phyloP scores from a whole-genome alignment of 1,140 invertebrate species.

The Ectropis grisescens region DNA sequence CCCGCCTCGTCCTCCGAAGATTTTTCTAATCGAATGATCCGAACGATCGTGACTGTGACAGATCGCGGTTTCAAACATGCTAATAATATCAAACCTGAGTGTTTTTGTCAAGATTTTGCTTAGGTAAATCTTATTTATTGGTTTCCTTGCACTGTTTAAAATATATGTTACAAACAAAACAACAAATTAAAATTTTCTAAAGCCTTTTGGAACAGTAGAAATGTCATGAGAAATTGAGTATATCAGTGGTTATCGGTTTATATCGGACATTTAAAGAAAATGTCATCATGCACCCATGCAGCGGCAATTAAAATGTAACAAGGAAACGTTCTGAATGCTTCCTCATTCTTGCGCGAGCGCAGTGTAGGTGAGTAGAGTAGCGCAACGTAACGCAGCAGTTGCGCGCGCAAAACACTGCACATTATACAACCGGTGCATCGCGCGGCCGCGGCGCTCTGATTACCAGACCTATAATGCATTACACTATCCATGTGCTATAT shows the following conservation, averaged over 20 bases:
- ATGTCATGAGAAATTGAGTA: too few relatives aligned
- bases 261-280: too few relatives aligned
- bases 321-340: conserved; percentile 48
- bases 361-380: conserved; percentile 31
- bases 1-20: background rate
- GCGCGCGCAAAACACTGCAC: conserved; percentile 2
- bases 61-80: too few relatives aligned
- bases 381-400: conserved; percentile 22
- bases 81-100: conserved; percentile 4
- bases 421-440: conserved; percentile 55
- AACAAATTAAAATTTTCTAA: too few relatives aligned
- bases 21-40: conserved; percentile 4
- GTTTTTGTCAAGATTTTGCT: too few relatives aligned
- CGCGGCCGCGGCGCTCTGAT: conserved; percentile 44
- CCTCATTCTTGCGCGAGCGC: conserved; percentile 47
- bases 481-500: conserved; percentile 5
- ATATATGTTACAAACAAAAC: too few relatives aligned
- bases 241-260: too few relatives aligned
- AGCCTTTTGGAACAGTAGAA: too few relatives aligned
- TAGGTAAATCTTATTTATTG: too few relatives aligned
- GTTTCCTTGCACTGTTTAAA: too few relatives aligned
- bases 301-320: conserved; percentile 36
- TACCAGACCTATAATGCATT: conserved; percentile 13
- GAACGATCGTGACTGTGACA: background rate
- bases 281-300: too few relatives aligned